These are phyloP conservation scores for Bhutanitis thaidina DNA, from an alignment of 2,888 invertebrate species.

Conservation along the genomic window DNA sequence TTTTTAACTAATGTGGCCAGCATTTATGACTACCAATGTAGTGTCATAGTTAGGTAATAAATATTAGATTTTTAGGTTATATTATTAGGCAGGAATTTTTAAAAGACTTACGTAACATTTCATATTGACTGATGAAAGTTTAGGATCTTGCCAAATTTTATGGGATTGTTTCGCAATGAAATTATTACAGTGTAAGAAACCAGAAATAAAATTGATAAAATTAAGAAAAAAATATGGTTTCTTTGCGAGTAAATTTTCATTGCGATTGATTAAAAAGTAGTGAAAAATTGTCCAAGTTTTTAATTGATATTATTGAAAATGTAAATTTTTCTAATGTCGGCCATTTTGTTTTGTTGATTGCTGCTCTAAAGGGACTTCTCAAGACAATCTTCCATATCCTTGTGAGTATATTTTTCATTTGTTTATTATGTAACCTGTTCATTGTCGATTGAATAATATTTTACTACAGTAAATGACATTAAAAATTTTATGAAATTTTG, in stretches of 20 bases:
- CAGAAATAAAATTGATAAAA: constrained; percentile 25
- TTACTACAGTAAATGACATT: too few relatives aligned
- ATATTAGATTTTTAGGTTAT: constrained; percentile 1
- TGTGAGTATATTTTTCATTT: constrained; percentile 73
- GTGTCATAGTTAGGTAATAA: constrained; percentile 11
- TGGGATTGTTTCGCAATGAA: constrained; percentile 32
- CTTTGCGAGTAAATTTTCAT: background rate
- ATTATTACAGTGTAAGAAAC: constrained; percentile 22
- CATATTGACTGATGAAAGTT: constrained; percentile 52
- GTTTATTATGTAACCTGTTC: background rate
- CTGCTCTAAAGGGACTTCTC: constrained; percentile 80
- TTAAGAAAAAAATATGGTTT: constrained; percentile 8
- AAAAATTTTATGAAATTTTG: too few relatives aligned
- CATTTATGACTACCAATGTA: constrained; percentile 4
- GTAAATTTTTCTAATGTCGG: constrained; percentile 30
- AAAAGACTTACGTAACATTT: constrained; percentile 41
- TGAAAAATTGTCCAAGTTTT: constrained; percentile 13
- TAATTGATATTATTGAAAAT: constrained; percentile 19
- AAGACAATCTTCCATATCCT: constrained; percentile 82
- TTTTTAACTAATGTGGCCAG: constrained; percentile 12
- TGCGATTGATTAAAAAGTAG: constrained; percentile 6
- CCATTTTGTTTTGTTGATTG: constrained; percentile 43
- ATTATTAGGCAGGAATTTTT: constrained; percentile 22
- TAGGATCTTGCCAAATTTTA: constrained; percentile 64
- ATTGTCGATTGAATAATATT: too few relatives aligned